Percentiles rank a stretch among this genome's conserved stretches.
Conservation (phyloP, 92 coral and sea anemone genomes). For the Porites evermanni region DNA sequence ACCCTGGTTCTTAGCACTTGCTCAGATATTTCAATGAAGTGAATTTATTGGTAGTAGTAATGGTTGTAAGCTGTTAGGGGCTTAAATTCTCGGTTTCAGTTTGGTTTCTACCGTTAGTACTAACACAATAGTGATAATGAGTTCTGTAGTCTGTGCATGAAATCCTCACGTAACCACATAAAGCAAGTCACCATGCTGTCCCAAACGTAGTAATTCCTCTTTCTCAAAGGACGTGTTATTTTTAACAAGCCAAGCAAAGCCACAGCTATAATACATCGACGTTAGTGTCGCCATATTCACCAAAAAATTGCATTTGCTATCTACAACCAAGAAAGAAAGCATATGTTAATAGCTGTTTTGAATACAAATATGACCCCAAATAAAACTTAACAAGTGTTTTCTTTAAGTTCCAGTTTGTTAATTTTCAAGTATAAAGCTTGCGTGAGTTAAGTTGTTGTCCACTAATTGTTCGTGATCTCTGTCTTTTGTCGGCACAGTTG, state of each 20-base stretch:
- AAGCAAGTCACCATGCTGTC: neutral
- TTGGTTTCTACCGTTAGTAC: neutral
- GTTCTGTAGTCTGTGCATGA: neutral
- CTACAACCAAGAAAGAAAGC: neutral
- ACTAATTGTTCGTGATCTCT: neutral
- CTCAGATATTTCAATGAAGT: neutral
- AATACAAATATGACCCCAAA: neutral
- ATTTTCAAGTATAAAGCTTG: neutral
- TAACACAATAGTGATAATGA: too few relatives aligned
- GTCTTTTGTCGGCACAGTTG: neutral
- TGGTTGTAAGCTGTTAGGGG: neutral
- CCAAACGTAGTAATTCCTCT: neutral
- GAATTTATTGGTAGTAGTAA: neutral
- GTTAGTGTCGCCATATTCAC: neutral
- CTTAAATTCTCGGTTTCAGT: neutral
- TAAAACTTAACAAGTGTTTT: neutral
- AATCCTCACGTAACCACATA: neutral
- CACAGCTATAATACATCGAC: neutral
- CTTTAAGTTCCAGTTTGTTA: neutral
- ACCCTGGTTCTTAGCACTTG: neutral
- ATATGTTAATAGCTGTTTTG: neutral
- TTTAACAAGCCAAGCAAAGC: neutral
- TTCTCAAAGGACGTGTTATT: neutral
- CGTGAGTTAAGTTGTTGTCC: neutral
- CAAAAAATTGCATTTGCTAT: neutral